Evolutionary conservation across 2,113 vertebrate species (phyloP).

Genomic region (Carassius auratus): DNA sequence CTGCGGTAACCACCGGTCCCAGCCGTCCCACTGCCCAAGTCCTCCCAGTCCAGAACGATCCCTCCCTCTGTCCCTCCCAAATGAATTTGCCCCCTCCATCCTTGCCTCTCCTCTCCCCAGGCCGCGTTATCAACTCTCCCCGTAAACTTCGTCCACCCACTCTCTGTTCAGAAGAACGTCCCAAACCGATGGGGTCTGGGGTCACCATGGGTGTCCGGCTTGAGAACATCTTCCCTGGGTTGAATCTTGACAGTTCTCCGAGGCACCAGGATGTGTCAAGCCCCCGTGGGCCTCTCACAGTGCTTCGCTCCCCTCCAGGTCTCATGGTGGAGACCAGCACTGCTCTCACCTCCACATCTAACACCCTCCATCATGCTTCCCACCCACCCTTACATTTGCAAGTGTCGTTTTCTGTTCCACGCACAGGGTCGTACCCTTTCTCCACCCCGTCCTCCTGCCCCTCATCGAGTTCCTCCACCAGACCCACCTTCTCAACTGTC

Average conservation of each 20-base stretch:
- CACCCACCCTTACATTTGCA: constrained; percentile 91
- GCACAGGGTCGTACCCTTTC: constrained; percentile 81
- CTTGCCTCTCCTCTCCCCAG: constrained; percentile 70
- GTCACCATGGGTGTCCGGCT: constrained; percentile 66
- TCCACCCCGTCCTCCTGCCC: constrained; percentile 74
- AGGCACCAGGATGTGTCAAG: constrained; percentile 73
- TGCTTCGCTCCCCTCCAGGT: constrained; percentile 73
- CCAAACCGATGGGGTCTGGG: constrained; percentile 74
- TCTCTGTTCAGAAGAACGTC: constrained; percentile 83
- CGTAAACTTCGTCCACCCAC: constrained; percentile 81
- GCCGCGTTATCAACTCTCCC: constrained; percentile 79
- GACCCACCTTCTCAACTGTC: constrained; percentile 82
- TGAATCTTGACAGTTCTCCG: constrained; percentile 76
- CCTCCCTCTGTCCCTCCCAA: constrained; percentile 60
- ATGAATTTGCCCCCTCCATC: constrained; percentile 72
- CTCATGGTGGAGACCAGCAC: constrained; percentile 84
- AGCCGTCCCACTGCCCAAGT: constrained; percentile 94
- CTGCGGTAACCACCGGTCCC: constrained; percentile 76
- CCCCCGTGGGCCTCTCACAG: constrained; percentile 68
- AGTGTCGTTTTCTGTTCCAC: constrained; percentile 83
- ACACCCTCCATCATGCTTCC: constrained; percentile 88
- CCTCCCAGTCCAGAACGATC: constrained; percentile 90
- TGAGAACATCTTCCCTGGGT: constrained; percentile 82
- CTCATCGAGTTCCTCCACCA: constrained; percentile 69
- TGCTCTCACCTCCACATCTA: constrained; percentile 82